Evolutionary conservation across 2,113 vertebrate species (phyloP).

Genomic region (Phalacrocorax pelagicus): DNA sequence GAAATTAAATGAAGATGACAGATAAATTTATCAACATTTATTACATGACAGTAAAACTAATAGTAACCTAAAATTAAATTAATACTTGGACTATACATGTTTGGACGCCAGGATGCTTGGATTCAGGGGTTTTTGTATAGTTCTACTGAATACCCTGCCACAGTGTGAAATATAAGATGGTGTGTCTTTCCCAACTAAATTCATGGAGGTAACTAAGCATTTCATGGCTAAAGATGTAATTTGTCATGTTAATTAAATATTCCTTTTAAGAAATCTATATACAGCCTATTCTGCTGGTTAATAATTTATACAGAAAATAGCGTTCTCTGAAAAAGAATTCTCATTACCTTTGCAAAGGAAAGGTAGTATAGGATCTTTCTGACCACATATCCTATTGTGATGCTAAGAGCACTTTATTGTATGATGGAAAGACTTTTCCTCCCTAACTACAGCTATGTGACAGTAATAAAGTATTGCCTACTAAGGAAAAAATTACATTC

Average conservation of each 20-base stretch:
- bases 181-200: background rate
- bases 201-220: background rate
- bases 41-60: background rate
- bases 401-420: background rate
- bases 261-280: slow-evolving; percentile 37
- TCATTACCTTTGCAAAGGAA: background rate
- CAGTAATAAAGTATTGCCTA: background rate
- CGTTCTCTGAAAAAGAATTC: background rate
- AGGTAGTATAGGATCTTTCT: background rate
- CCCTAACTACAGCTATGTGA: background rate
- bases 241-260: slow-evolving; percentile 50
- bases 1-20: background rate
- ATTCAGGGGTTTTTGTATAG: background rate
- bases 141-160: background rate
- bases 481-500: background rate
- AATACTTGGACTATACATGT: background rate
- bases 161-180: background rate
- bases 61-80: background rate
- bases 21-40: background rate
- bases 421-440: background rate
- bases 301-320: background rate
- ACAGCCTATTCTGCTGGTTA: background rate
- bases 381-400: background rate
- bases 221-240: slow-evolving; percentile 11
- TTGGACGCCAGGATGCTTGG: background rate